Evolutionary conservation across 2,113 vertebrate species (phyloP).

Genomic region (Pelobates fuscus): DNA sequence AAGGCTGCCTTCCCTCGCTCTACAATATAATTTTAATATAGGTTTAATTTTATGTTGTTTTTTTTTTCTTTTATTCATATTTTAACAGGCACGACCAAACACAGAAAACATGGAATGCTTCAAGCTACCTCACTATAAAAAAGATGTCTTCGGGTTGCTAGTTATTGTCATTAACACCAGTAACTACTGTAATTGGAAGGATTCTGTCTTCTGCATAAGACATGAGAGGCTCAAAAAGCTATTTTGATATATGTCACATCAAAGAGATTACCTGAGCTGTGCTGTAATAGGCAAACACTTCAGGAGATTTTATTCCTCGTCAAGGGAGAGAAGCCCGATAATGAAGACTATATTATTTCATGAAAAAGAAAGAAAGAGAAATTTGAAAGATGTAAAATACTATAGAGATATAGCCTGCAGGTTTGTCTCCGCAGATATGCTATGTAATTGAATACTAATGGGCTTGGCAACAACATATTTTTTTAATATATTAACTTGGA

Average conservation of each 20-base stretch:
- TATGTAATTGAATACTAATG: too few species aligned
- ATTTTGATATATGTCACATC: constrained; percentile 38
- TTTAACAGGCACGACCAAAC: background rate
- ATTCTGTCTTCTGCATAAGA: constrained; percentile 23
- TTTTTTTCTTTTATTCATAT: too few species aligned
- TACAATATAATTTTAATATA: too few species aligned
- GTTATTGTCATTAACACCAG: constrained; percentile 40
- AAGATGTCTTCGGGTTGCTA: background rate
- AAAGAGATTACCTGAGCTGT: constrained; percentile 35
- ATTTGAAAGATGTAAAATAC: background rate
- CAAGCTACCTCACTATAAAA: background rate
- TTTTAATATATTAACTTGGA: too few species aligned
- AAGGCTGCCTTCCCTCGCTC: too few species aligned
- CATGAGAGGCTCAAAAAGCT: constrained; percentile 34
- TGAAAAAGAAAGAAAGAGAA: constrained; percentile 5
- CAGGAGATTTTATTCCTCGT: constrained; percentile 22
- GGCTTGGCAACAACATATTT: too few species aligned
- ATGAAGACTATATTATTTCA: constrained; percentile 25
- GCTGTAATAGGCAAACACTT: constrained; percentile 40
- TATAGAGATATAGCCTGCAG: background rate
- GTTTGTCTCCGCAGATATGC: too few species aligned
- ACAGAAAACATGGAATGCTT: background rate
- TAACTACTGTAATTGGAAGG: constrained; percentile 38
- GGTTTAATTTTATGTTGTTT: too few species aligned
- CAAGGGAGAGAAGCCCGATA: constrained; percentile 30